Evolutionary conservation across 2,797 vertebrate genomes (phyloP), one percentile per base, ranked within the genome.

Genomic region (Micromesistius poutassou): DNA sequence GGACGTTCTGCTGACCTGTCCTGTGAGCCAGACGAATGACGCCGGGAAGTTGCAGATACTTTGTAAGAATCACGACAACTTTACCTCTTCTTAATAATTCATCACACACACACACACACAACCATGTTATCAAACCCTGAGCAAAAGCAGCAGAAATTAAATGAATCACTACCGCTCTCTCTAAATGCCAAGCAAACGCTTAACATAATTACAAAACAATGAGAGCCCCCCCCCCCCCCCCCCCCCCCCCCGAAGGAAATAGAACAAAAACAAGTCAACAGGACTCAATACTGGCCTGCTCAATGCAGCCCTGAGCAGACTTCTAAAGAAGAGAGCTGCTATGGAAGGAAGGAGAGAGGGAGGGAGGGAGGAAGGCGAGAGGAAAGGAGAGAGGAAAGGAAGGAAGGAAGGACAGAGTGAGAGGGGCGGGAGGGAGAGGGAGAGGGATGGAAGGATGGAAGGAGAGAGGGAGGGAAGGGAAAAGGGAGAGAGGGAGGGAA

Each of bases 311-410:
- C 28, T 31, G 22, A 55, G 73, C 76, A 62, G 74, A 9, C 31
- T 75, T 87, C 88, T 78, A 89, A 88, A 89, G 84, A 70, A 77
- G 83, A 75, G 82, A 87, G 87, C 83, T 76, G 82, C 81, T 75
- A 83, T 83, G 50, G 72, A 76, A 75, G 83, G 84, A 83, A 30
- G 16, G 50, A 55, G 50, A 55, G 50, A 55, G 50, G 16, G 50
- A 55, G 46, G 4, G 46, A 50, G 82, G 87, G 87, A 83, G 76
- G 81, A 77, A 83, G 84, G 50, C 70, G 76, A 74, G 73, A 77
- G 79, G 73, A 74, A 76, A 79, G 87, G 82, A 78, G 83, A 82
- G 84, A 83, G 30, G 72, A 40, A 22, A 74, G 81, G 75, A 81
- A 87, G 86, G 83, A 77, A 80, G 82, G 77, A 83, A 81, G 42